Percentiles rank a stretch among this genome's conserved stretches.
phyloP scores from a whole-genome alignment of 2,113 vertebrate species.

The Taurulus bubalis region DNA sequence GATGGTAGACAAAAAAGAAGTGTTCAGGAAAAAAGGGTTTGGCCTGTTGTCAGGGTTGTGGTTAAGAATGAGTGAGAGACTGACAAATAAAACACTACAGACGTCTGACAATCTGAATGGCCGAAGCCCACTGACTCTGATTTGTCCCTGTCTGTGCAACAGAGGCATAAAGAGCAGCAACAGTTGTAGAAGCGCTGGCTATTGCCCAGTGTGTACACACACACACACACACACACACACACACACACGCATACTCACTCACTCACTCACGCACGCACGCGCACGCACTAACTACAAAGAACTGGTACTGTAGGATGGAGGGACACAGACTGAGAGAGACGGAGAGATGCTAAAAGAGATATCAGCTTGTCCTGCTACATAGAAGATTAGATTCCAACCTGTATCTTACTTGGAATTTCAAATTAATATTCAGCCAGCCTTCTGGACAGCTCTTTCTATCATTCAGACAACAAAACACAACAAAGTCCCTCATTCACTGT shows the following conservation, averaged over 20 bases:
- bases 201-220: conserved; percentile 8
- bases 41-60: conserved; percentile 8
- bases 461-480: not conserved
- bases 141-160: conserved; percentile 21
- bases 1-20: conserved; percentile 68
- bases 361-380: not conserved
- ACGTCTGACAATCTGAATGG: not conserved
- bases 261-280: conserved; percentile 32
- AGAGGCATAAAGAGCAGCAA: conserved; percentile 41
- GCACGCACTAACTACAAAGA: no score
- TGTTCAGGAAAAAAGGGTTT: conserved; percentile 58
- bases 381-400: conserved; percentile 8
- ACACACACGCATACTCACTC: conserved; percentile 34
- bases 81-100: conserved; percentile 10
- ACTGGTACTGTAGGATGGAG: conserved; percentile 51
- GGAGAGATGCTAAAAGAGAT: conserved; percentile 22
- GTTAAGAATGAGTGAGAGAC: conserved; percentile 17
- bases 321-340: not conserved
- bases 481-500: conserved; percentile 31
- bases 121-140: conserved; percentile 28
- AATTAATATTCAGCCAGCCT: not conserved
- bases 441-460: not conserved
- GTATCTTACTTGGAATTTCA: conserved; percentile 3
- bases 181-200: conserved; percentile 49
- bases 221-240: conserved; percentile 36